Percentiles rank a stretch among this genome's conserved stretches.
Conservation (phyloP, 1,140 invertebrate genomes). For the Anadara kagoshimensis region DNA sequence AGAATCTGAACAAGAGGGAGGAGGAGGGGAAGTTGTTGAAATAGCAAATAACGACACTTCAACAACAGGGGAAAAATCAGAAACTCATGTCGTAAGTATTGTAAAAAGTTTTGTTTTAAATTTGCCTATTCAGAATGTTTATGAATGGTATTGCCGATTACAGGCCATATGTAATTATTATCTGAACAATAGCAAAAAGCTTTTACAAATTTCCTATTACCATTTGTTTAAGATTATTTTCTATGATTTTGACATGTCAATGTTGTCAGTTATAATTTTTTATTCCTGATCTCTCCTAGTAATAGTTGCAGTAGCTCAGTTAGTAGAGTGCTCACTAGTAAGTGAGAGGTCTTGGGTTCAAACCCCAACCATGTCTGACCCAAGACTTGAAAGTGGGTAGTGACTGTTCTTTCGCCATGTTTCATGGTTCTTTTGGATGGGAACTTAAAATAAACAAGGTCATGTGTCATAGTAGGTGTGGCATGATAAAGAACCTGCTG, state of each 20-base stretch:
- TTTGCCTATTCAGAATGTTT: neutral
- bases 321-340: no score
- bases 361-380: no score
- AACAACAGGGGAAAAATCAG: constrained; percentile 27
- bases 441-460: no score
- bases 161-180: neutral
- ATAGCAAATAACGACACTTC: constrained; percentile 14
- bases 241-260: neutral
- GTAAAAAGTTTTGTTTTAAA: constrained; percentile 8
- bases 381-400: no score
- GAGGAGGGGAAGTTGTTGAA: constrained; percentile 30
- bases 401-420: no score
- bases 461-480: no score
- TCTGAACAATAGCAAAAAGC: neutral
- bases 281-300: neutral
- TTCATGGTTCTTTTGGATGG: no score
- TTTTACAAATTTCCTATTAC: neutral
- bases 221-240: neutral
- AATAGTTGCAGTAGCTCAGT: no score
- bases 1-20: constrained; percentile 24
- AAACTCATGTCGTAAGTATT: constrained; percentile 17
- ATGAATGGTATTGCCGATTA: neutral
- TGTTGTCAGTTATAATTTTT: neutral
- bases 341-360: no score
- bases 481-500: no score